A percentile compares a stretch with the other conserved stretches of the same genome.
Evolutionary conservation across 2,888 invertebrate species (phyloP).

Genomic region (Sclerodermus sp.): DNA sequence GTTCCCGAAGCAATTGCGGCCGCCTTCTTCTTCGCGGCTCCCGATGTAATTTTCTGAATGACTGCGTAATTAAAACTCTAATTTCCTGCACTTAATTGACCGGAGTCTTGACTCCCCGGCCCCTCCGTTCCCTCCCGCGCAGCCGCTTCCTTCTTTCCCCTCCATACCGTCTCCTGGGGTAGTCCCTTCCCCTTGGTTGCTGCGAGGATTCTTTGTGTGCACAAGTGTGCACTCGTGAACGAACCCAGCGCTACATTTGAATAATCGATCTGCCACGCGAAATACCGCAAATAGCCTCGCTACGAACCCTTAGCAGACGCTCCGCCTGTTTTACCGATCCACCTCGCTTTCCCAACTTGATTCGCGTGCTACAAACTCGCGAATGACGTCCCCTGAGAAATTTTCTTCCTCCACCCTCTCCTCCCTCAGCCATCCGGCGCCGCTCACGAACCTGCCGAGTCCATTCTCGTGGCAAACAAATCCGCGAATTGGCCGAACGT

Average conservation of each 20-base stretch:
- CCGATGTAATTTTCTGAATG: constrained; percentile 59
- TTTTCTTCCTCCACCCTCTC: too few relatives aligned
- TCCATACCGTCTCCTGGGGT: constrained; percentile 7
- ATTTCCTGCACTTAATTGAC: constrained; percentile 59
- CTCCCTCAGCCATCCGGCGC: too few relatives aligned
- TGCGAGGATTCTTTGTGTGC: constrained; percentile 25
- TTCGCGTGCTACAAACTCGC: too few relatives aligned
- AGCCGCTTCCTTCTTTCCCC: constrained; percentile 11
- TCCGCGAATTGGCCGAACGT: too few relatives aligned
- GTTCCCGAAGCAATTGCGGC: constrained; percentile 1
- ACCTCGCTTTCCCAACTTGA: not conserved
- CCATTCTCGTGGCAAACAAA: too few relatives aligned
- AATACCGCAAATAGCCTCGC: constrained; percentile 10
- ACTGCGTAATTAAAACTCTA: constrained; percentile 59
- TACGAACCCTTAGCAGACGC: constrained; percentile 1
- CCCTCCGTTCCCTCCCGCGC: constrained; percentile 13
- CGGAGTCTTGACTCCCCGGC: constrained; percentile 50
- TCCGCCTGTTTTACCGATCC: constrained; percentile 6
- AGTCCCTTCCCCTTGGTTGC: constrained; percentile 11
- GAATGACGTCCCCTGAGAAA: too few relatives aligned
- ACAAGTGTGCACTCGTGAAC: constrained; percentile 15
- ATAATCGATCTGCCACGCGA: constrained; percentile 35
- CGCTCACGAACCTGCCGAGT: too few relatives aligned
- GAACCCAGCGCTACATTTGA: constrained; percentile 23
- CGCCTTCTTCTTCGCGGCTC: constrained; percentile 49